phyloP scores from a whole-genome alignment of 2,113 vertebrate species.

The Marmota monax region DNA sequence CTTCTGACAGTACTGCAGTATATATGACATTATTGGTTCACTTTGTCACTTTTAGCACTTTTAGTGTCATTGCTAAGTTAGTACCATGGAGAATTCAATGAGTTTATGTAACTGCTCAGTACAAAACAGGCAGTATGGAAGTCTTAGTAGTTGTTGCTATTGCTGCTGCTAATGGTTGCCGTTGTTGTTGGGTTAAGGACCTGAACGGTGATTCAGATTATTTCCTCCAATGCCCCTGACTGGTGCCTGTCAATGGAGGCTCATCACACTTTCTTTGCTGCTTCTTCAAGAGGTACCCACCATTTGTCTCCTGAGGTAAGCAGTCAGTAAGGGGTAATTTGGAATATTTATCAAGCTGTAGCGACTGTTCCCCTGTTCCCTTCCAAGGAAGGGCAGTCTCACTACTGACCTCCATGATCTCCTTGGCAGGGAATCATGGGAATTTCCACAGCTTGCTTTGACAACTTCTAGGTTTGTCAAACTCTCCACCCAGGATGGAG shows the following conservation, averaged over 20 bases:
- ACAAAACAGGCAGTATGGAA: neutral
- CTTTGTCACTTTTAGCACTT: neutral
- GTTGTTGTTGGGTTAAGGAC: neutral
- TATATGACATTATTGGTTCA: neutral
- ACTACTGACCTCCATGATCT: neutral
- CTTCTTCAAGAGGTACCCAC: neutral
- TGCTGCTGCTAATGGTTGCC: neutral
- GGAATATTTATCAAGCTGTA: neutral
- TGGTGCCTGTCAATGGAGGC: neutral
- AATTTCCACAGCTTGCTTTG: slow-evolving; percentile 25
- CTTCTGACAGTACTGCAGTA: neutral
- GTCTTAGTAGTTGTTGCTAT: neutral
- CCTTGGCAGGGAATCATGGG: slow-evolving; percentile 64
- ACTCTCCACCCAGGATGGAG: neutral
- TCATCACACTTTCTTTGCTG: neutral
- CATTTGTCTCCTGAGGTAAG: neutral
- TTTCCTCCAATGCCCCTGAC: neutral
- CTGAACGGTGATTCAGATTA: neutral
- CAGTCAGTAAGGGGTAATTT: neutral
- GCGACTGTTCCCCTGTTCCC: neutral
- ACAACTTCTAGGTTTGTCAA: neutral
- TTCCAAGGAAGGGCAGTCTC: neutral
- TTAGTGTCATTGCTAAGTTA: neutral
- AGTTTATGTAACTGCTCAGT: neutral
- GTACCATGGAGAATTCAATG: neutral